These are phyloP conservation scores for Marronus borbonicus DNA, from an alignment of 2,888 invertebrate genomes.

Conservation along the genomic window DNA sequence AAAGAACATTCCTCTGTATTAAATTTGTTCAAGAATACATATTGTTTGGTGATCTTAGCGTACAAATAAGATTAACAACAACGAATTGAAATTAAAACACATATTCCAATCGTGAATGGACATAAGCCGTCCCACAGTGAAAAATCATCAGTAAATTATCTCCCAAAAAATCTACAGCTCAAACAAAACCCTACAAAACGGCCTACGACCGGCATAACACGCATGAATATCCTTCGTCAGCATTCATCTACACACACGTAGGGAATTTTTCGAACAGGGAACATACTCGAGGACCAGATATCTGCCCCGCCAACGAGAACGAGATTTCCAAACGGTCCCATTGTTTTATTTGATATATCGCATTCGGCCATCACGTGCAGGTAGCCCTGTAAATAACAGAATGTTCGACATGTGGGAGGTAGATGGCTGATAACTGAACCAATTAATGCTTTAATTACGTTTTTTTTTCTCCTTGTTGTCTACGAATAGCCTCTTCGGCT, in stretches of 20 bases:
- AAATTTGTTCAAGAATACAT: no score
- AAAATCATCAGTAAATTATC: not conserved
- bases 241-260: not conserved
- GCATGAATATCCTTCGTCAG: constrained; percentile 11
- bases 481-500: not conserved
- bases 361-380: constrained; percentile 50
- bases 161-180: constrained; percentile 52
- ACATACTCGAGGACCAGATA: constrained; percentile 3
- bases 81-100: no score
- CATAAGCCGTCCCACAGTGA: no score
- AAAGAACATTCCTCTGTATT: no score
- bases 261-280: constrained; percentile 12
- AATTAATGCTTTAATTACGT: constrained; percentile 48
- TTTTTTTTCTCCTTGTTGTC: not conserved
- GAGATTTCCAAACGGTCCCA: constrained; percentile 48
- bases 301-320: constrained; percentile 24
- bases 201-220: constrained; percentile 1
- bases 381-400: constrained; percentile 48
- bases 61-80: no score
- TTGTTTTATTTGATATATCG: constrained; percentile 52
- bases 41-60: not conserved
- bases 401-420: constrained; percentile 51
- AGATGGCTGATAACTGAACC: constrained; percentile 51
- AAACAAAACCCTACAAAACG: not conserved
- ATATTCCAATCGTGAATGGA: not conserved